Evolutionary conservation across 2,797 vertebrate genomes (phyloP).

Genomic region (Sebastes variabilis): DNA sequence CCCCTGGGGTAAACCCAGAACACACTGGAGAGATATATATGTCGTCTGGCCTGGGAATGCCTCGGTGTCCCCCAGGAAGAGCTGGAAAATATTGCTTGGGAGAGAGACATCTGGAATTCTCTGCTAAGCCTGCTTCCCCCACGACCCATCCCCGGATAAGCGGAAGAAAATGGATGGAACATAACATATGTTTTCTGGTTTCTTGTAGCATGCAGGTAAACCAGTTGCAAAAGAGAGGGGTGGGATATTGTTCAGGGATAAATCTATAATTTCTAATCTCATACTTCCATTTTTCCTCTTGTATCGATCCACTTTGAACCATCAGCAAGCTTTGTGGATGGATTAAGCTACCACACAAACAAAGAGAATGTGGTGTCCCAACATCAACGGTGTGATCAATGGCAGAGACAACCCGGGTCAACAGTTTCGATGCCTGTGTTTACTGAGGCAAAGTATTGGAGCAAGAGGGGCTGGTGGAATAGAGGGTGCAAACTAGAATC

Average conservation of each 20-base stretch:
- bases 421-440: conserved; percentile 69
- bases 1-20: too few relatives aligned
- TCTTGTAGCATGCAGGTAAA: conserved; percentile 1
- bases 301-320: conserved; percentile 56
- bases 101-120: too few relatives aligned
- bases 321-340: conserved; percentile 54
- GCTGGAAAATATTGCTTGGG: too few relatives aligned
- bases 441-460: conserved; percentile 73
- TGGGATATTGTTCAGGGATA: conserved; percentile 20
- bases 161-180: too few relatives aligned
- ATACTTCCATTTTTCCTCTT: conserved; percentile 44
- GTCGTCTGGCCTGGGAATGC: too few relatives aligned
- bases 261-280: conserved; percentile 55
- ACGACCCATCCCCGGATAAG: too few relatives aligned
- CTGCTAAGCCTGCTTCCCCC: too few relatives aligned
- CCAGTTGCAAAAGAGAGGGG: not conserved
- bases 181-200: not conserved
- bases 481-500: conserved; percentile 69
- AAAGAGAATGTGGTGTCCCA: conserved; percentile 55
- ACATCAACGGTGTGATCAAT: conserved; percentile 70
- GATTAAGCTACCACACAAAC: conserved; percentile 59
- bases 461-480: conserved; percentile 49
- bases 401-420: conserved; percentile 61
- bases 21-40: too few relatives aligned
- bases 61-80: too few relatives aligned